Conservation (phyloP, 2,888 invertebrate genomes). For the Diplazon laetatorius region DNA sequence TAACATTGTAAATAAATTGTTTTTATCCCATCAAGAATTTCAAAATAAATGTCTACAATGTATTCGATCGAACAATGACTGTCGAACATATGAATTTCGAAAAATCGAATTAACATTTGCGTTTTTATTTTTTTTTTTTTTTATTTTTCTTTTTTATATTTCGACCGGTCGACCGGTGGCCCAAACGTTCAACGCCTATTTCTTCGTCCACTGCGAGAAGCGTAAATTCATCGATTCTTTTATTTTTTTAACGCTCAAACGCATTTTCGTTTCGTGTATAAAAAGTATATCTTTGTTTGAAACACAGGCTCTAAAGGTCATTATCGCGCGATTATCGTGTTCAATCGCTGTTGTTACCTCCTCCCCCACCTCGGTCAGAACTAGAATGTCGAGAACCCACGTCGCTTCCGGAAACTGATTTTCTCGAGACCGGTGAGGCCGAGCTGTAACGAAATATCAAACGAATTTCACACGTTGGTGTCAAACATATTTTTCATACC, state of each 20-base stretch:
- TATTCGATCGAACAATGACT: background rate
- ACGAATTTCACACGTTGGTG: background rate
- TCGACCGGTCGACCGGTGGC: background rate
- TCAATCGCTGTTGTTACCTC: slow-evolving; percentile 61
- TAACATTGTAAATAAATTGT: no score
- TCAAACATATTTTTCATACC: background rate
- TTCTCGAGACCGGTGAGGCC: slow-evolving; percentile 85
- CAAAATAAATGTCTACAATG: background rate
- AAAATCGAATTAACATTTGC: slow-evolving; percentile 10
- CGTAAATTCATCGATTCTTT: slow-evolving; percentile 25
- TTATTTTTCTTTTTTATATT: background rate
- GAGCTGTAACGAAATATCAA: slow-evolving; percentile 71
- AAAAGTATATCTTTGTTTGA: slow-evolving; percentile 56
- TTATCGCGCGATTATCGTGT: background rate
- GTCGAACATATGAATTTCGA: slow-evolving; percentile 9
- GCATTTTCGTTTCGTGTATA: slow-evolving; percentile 43
- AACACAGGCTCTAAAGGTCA: slow-evolving; percentile 18
- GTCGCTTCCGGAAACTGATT: slow-evolving; percentile 86
- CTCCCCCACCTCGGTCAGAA: slow-evolving; percentile 59
- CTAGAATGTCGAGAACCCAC: slow-evolving; percentile 76
- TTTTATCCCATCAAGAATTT: no score
- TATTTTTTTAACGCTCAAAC: slow-evolving; percentile 28
- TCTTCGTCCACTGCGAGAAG: slow-evolving; percentile 14
- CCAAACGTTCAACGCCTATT: slow-evolving; percentile 4
- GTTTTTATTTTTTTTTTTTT: background rate